A percentile compares a stretch with the other conserved stretches of the same genome.
Conservation (phyloP, 2,888 invertebrate genomes). For the Parnassius mnemosyne region DNA sequence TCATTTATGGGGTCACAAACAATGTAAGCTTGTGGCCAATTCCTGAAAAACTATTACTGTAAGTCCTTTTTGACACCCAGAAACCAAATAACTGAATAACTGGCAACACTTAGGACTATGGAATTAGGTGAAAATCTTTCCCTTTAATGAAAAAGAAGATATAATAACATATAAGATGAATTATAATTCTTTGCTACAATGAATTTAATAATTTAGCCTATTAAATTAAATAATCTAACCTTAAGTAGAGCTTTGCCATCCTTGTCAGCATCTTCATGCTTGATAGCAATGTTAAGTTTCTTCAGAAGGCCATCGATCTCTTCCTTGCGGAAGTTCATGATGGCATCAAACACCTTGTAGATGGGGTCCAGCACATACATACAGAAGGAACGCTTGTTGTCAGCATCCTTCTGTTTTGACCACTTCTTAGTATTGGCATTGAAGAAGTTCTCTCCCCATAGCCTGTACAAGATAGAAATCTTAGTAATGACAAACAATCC, state of each 20-base stretch:
- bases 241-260: conserved; percentile 98
- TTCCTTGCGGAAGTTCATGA: conserved; percentile 97
- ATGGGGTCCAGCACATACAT: conserved; percentile 99
- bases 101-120: conserved; percentile 76
- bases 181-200: not conserved
- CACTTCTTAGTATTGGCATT: conserved; percentile 98
- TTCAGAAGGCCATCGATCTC: conserved; percentile 92
- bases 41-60: conserved; percentile 65
- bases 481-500: not conserved
- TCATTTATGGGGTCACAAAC: conserved; percentile 63
- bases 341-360: conserved; percentile 92
- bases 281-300: conserved; percentile 95
- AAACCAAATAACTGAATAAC: conserved; percentile 56
- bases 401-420: conserved; percentile 94
- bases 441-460: conserved; percentile 99
- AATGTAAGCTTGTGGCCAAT: conserved; percentile 60
- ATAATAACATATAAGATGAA: too few species aligned
- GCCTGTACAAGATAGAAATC: conserved; percentile 46
- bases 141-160: not conserved
- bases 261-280: conserved; percentile 97
- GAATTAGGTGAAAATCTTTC: not conserved
- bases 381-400: conserved; percentile 98
- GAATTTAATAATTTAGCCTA: too few species aligned
- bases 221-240: conserved; percentile 56
- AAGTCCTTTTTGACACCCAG: conserved; percentile 79